Percentiles rank a stretch among this genome's conserved stretches.
Evolutionary conservation across 2,797 vertebrate genomes (phyloP).

Genomic region (Clarias laeviceps): DNA sequence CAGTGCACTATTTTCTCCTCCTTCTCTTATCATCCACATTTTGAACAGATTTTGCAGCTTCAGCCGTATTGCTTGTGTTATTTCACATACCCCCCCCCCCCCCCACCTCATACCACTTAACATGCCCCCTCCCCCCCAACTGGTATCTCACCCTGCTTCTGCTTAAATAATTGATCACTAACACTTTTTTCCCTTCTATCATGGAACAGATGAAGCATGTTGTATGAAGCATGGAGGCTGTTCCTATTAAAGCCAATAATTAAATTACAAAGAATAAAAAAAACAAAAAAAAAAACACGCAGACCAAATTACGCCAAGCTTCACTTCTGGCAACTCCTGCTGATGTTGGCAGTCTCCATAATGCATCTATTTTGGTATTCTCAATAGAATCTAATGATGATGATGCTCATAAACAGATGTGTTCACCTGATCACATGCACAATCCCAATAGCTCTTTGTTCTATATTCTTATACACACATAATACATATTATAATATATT

Average conservation of each 20-base stretch:
- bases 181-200: constrained; percentile 57
- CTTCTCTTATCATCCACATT: constrained; percentile 39
- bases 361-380: constrained; percentile 7
- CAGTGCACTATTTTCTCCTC: background rate
- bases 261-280: background rate
- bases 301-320: background rate
- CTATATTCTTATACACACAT: background rate
- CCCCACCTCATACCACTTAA: constrained; percentile 20
- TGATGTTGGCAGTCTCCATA: background rate
- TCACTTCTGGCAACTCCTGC: constrained; percentile 2
- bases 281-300: background rate
- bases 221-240: constrained; percentile 11
- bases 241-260: constrained; percentile 9
- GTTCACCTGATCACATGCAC: background rate
- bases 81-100: constrained; percentile 41
- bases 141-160: constrained; percentile 51
- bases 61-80: constrained; percentile 32
- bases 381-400: background rate
- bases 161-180: constrained; percentile 76
- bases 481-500: background rate
- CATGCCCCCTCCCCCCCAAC: constrained; percentile 43
- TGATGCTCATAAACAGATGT: constrained; percentile 2
- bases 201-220: background rate
- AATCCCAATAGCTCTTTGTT: background rate
- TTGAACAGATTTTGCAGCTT: constrained; percentile 15